phyloP scores from a whole-genome alignment of 2,888 invertebrate species.

The Pandemis corylana region DNA sequence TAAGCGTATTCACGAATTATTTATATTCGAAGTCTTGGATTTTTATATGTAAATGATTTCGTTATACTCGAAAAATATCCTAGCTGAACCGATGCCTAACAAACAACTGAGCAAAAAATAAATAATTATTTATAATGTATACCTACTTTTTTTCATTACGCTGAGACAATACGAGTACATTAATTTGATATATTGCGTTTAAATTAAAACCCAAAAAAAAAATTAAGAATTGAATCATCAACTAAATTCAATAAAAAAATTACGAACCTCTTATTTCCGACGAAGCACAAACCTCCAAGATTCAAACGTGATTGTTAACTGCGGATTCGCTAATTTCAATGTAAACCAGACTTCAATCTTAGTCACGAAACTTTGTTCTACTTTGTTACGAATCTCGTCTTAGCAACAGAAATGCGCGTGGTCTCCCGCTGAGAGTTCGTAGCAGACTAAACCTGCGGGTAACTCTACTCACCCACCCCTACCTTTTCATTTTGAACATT shows the following conservation, averaged over 20 bases:
- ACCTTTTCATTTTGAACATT: background rate
- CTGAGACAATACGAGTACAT: too few species aligned
- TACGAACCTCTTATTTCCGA: constrained; percentile 49
- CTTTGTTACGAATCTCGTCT: constrained; percentile 51
- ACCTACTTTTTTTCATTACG: too few species aligned
- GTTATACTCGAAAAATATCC: too few species aligned
- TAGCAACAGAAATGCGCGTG: constrained; percentile 51
- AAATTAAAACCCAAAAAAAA: too few species aligned
- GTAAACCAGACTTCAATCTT: constrained; percentile 56
- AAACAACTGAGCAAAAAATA: too few species aligned
- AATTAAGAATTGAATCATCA: too few species aligned
- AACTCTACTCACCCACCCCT: constrained; percentile 27
- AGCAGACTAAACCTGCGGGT: constrained; percentile 55
- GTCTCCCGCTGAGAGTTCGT: constrained; percentile 48
- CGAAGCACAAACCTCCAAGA: constrained; percentile 39
- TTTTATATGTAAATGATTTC: too few species aligned
- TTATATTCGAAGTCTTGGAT: too few species aligned
- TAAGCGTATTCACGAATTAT: too few species aligned
- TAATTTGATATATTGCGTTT: too few species aligned
- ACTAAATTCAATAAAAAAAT: background rate
- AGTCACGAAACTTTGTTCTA: constrained; percentile 65
- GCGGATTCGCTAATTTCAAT: constrained; percentile 47
- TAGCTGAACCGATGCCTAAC: too few species aligned
- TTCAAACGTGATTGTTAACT: constrained; percentile 36
- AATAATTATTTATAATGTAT: too few species aligned